Evolutionary conservation across 2,888 invertebrate species (phyloP), one percentile per base, ranked within the genome.

Genomic region (Chloroclystis v-ata): DNA sequence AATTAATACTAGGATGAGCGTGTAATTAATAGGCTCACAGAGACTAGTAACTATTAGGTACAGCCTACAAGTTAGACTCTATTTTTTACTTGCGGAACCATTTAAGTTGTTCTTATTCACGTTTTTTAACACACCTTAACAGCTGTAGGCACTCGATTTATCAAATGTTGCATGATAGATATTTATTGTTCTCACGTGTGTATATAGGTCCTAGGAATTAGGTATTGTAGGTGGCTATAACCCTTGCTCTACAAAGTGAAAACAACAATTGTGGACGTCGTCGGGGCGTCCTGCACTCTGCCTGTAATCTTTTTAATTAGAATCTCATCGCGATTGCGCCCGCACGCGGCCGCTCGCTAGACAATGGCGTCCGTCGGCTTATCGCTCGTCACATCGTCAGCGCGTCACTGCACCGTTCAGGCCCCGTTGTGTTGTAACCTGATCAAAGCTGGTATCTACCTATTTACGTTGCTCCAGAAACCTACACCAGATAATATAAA

Each of bases 311-410:
- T 69, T 70, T 63, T 69, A 74, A 73, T 76, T 69, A 73, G 62
- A 71, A 72, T 74, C 71, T 69, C 58, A 74, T 74, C 66, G 56
- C 57, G 80, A 82, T 79, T 78, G 56, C 61, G 69, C 78, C 79
- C 78, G 78, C 75, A 78, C 75, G 64, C 64, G 68, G 69, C 66
- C 67, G 69, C 39, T 29, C 61, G 69, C 56, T 60, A 72, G 65
- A 82, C 80, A 82, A 81, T 75, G 59, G 69, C 63, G 61, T 56
- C 62, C 60, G 60, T 63, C 57, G 56, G 63, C 68, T 68, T 77
- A 78, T 79, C 78, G 64, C 65, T 55, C 56, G 61, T 67, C 62
- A 64, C 65, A 77, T 77, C 76, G 53, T 30, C 44, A 49, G 71
- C 76, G 76, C 75, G 73, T 73, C 75, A 75, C 69, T 77, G 77